phyloP scores from a whole-genome alignment of 2,888 invertebrate species.

The Chymomyza amoena region DNA sequence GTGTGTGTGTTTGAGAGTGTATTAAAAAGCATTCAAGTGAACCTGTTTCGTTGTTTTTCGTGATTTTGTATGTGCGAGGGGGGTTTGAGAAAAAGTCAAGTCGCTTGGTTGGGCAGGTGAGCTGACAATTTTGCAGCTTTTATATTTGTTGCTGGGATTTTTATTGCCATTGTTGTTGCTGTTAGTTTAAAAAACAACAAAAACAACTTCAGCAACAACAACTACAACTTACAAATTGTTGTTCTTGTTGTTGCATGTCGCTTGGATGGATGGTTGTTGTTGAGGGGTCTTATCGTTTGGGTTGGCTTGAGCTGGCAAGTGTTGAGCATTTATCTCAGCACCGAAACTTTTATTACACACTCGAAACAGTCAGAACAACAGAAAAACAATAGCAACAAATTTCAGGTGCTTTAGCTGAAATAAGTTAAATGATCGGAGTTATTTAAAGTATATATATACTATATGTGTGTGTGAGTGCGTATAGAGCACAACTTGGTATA shows the following conservation, averaged over 20 bases:
- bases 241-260: constrained; percentile 24
- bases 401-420: constrained; percentile 58
- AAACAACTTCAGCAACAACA: constrained; percentile 44
- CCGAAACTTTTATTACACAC: constrained; percentile 34
- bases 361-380: constrained; percentile 13
- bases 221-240: constrained; percentile 14
- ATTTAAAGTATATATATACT: constrained; percentile 37
- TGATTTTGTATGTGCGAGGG: not conserved
- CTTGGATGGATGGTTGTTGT: constrained; percentile 50
- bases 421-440: constrained; percentile 68
- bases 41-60: constrained; percentile 37
- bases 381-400: constrained; percentile 13
- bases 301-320: constrained; percentile 15
- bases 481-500: not conserved
- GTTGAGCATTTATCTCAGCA: constrained; percentile 56
- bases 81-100: constrained; percentile 42
- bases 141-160: constrained; percentile 50
- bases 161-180: constrained; percentile 48
- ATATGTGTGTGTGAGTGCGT: not conserved
- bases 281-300: constrained; percentile 48
- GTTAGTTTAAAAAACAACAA: constrained; percentile 63
- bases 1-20: constrained; percentile 40
- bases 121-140: constrained; percentile 62
- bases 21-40: constrained; percentile 61
- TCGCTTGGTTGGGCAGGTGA: constrained; percentile 26